Percentiles rank a stretch among this genome's conserved stretches.
Evolutionary conservation across 2,113 vertebrate genomes (phyloP).

Genomic region (Zosterops japonicus): DNA sequence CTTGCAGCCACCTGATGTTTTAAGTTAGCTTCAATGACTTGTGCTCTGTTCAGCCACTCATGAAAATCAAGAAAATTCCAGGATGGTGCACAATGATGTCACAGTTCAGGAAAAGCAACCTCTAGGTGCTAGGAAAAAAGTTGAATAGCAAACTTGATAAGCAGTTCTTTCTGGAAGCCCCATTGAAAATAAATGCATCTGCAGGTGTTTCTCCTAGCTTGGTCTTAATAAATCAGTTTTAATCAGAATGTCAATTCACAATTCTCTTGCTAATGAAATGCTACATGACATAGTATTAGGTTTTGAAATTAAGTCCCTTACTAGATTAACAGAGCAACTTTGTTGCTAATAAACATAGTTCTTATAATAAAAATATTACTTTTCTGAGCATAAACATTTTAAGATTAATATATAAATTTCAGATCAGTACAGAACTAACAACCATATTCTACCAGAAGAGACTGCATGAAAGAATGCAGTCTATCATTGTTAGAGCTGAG

Average conservation of each 20-base stretch:
- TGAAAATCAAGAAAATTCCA: background rate
- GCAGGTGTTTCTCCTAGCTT: background rate
- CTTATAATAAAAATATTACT: background rate
- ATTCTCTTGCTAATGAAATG: conserved; percentile 1
- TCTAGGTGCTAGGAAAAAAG: background rate
- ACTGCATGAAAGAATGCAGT: background rate
- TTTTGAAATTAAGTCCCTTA: background rate
- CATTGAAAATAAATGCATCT: background rate
- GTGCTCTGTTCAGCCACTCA: background rate
- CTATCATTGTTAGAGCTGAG: background rate
- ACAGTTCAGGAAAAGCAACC: background rate
- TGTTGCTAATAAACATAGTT: background rate
- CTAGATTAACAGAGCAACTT: background rate
- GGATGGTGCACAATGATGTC: background rate
- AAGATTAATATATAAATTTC: background rate
- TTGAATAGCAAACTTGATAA: background rate
- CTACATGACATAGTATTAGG: background rate
- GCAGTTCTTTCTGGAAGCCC: background rate
- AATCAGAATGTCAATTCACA: background rate
- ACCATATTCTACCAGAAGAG: background rate
- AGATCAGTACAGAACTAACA: background rate
- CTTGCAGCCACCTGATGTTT: background rate
- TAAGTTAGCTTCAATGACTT: background rate
- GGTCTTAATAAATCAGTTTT: conserved; percentile 21
- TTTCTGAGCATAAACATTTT: background rate